These are phyloP conservation scores for Parthenolecanium corni DNA, from an alignment of 2,888 invertebrate genomes.

Conservation along the genomic window DNA sequence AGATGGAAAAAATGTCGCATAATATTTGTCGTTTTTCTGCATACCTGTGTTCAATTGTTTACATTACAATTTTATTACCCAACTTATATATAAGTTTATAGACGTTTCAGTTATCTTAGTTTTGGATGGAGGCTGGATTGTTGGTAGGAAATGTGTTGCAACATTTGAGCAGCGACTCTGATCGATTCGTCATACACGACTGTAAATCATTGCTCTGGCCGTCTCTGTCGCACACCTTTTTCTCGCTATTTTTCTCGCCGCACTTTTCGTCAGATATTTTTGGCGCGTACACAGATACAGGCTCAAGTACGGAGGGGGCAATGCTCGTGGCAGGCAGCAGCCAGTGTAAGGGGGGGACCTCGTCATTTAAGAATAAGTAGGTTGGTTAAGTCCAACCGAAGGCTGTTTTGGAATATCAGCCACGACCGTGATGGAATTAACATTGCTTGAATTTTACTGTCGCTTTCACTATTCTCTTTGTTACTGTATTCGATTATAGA, in stretches of 20 bases:
- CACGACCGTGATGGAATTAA: slow-evolving; percentile 29
- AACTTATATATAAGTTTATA: too few relatives aligned
- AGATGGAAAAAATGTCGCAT: too few relatives aligned
- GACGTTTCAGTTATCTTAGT: too few relatives aligned
- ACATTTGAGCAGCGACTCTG: slow-evolving; percentile 16
- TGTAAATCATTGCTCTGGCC: not conserved
- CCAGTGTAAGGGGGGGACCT: not conserved
- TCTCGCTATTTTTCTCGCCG: not conserved
- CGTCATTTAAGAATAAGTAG: slow-evolving; percentile 2
- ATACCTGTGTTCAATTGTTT: too few relatives aligned
- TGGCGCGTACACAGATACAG: too few relatives aligned
- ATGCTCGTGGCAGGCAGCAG: not conserved
- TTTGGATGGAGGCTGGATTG: not conserved
- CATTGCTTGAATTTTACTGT: slow-evolving; percentile 24
- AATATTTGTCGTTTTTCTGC: too few relatives aligned
- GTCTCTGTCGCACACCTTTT: slow-evolving; percentile 8
- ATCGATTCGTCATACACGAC: slow-evolving; percentile 27
- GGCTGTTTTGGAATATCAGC: slow-evolving; percentile 25
- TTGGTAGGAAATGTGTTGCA: slow-evolving; percentile 29
- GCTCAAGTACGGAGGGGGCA: not conserved
- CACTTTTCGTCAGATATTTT: not conserved
- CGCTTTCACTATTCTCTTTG: slow-evolving; percentile 20
- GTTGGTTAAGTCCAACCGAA: slow-evolving; percentile 14
- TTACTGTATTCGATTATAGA: not conserved
- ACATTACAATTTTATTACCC: too few relatives aligned